Evolutionary conservation across 2,113 vertebrate genomes (phyloP).

Genomic region (Myotis davidii): DNA sequence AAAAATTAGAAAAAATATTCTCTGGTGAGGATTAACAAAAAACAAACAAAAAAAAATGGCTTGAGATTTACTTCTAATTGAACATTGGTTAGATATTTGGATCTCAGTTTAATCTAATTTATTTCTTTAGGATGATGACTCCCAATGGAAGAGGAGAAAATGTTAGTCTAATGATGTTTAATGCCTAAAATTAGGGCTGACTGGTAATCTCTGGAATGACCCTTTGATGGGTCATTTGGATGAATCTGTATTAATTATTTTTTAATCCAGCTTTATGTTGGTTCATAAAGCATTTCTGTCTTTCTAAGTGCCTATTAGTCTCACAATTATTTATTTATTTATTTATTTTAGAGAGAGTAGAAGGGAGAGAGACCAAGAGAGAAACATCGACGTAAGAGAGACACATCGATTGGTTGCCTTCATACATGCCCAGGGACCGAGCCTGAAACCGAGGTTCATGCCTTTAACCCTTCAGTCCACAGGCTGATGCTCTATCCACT

Average conservation of each 20-base stretch:
- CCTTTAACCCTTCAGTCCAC: too few relatives aligned
- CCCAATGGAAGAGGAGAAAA: conserved; percentile 29
- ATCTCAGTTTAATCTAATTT: neutral
- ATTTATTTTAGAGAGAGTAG: too few relatives aligned
- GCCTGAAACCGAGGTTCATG: too few relatives aligned
- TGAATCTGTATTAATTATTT: neutral
- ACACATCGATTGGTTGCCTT: too few relatives aligned
- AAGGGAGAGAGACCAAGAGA: too few relatives aligned
- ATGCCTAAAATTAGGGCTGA: conserved; percentile 34
- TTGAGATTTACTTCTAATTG: conserved; percentile 29
- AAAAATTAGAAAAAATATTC: too few relatives aligned
- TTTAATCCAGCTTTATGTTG: conserved; percentile 10
- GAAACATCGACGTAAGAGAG: too few relatives aligned
- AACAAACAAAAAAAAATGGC: neutral
- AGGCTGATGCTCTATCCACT: too few relatives aligned
- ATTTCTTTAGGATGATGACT: neutral
- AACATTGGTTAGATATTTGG: conserved; percentile 5
- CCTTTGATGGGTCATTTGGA: neutral
- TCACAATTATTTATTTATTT: neutral
- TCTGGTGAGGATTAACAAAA: too few relatives aligned
- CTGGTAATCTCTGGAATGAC: neutral
- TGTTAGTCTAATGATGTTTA: conserved; percentile 43
- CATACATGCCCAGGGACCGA: too few relatives aligned
- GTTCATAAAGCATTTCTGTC: neutral
- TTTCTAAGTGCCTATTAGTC: neutral